A percentile compares a stretch with the other conserved stretches of the same genome.
phyloP scores from a whole-genome alignment of 2,888 invertebrate species.

The Dioctria rufipes region DNA sequence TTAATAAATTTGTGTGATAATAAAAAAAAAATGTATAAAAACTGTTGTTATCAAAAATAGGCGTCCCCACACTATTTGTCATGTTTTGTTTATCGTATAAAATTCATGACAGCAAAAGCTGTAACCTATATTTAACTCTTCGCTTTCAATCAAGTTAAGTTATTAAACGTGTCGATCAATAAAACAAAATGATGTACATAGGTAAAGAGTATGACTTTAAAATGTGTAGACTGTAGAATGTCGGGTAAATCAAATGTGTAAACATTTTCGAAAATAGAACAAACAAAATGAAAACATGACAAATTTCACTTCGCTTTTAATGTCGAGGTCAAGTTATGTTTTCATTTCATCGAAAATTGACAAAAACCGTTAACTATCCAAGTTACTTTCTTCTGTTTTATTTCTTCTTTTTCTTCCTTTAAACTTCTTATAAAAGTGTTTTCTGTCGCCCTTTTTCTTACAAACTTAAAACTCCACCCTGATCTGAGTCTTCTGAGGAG shows the following conservation, averaged over 20 bases:
- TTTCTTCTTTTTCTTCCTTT: background rate
- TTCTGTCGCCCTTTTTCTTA: background rate
- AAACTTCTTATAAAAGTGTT: too few species aligned
- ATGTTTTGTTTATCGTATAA: background rate
- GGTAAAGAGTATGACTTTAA: background rate
- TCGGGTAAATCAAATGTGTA: background rate
- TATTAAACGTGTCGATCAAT: background rate
- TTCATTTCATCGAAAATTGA: conserved; percentile 25
- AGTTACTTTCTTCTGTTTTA: conserved; percentile 28
- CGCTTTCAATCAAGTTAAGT: background rate
- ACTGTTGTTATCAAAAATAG: background rate
- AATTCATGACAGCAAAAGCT: background rate
- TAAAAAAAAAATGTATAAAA: background rate
- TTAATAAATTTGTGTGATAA: background rate
- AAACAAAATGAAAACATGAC: conserved; percentile 23
- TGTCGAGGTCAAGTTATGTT: conserved; percentile 45
- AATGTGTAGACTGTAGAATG: background rate
- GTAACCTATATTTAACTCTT: background rate
- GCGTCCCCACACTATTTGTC: background rate
- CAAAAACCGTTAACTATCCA: conserved; percentile 21
- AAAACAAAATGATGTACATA: background rate
- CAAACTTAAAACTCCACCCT: background rate
- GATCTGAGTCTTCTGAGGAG: background rate
- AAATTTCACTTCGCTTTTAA: conserved; percentile 50
- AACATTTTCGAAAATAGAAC: conserved; percentile 30